Percentiles rank a stretch among this genome's conserved stretches.
Evolutionary conservation across 2,797 vertebrate species (phyloP).

Genomic region (Enteromius paludinosus): DNA sequence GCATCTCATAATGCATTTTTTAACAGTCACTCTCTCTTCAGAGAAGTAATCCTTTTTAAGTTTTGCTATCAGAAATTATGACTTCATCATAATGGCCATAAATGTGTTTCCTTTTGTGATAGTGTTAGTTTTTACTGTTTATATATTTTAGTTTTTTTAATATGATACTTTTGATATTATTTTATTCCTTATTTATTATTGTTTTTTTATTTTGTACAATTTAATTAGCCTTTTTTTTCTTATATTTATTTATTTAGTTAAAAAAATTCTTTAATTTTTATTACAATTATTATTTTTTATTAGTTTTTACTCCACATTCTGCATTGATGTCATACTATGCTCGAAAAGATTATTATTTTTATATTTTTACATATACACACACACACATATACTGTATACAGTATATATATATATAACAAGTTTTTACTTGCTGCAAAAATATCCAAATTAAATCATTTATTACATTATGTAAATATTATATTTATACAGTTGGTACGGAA

Average conservation of each 20-base stretch:
- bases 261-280: too few relatives aligned
- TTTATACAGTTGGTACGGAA: too few relatives aligned
- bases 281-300: not conserved
- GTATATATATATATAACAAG: too few relatives aligned
- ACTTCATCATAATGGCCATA: not conserved
- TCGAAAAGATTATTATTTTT: too few relatives aligned
- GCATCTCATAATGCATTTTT: not conserved
- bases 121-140: not conserved
- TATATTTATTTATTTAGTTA: not conserved
- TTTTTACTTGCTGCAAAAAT: too few relatives aligned
- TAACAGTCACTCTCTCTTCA: not conserved
- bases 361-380: too few relatives aligned
- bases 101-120: not conserved
- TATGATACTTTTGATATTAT: not conserved
- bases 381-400: too few relatives aligned
- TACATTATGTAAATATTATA: too few relatives aligned
- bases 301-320: too few relatives aligned
- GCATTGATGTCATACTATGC: not conserved
- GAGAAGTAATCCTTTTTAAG: conserved; percentile 2
- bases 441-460: too few relatives aligned
- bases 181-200: not conserved
- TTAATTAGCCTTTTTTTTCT: not conserved
- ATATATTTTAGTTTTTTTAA: not conserved
- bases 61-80: conserved; percentile 14
- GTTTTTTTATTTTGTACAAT: not conserved